Evolutionary conservation across 1,140 invertebrate genomes (phyloP).

Genomic region (Chlorops oryzae): DNA sequence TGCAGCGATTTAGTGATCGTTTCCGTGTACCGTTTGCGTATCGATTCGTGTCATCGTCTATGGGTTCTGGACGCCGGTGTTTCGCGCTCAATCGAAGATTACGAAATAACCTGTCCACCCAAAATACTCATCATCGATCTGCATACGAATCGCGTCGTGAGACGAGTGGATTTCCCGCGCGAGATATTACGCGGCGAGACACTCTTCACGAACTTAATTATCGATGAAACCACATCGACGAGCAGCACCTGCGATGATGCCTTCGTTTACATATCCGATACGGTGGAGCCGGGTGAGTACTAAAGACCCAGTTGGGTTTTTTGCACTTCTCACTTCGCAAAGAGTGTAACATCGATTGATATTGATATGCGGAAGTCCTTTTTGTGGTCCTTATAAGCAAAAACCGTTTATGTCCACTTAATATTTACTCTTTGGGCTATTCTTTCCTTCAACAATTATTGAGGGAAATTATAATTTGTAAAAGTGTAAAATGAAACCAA

Average conservation of each 20-base stretch:
- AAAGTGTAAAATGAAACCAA: no score
- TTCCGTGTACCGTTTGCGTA: conserved; percentile 66
- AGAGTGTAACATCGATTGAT: no score
- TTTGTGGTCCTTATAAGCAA: no score
- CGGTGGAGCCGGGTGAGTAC: conserved; percentile 62
- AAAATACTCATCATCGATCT: conserved; percentile 75
- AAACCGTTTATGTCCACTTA: no score
- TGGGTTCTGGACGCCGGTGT: conserved; percentile 69
- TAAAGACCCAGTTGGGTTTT: neutral
- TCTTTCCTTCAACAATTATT: no score
- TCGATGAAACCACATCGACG: conserved; percentile 63
- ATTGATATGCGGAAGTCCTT: no score
- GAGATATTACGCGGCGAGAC: conserved; percentile 63
- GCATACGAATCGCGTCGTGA: conserved; percentile 60
- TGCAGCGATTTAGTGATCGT: conserved; percentile 66
- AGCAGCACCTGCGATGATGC: conserved; percentile 62
- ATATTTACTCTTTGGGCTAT: no score
- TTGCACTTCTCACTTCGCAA: neutral
- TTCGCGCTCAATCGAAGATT: conserved; percentile 67
- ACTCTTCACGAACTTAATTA: conserved; percentile 68
- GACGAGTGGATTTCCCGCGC: conserved; percentile 54
- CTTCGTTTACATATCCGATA: conserved; percentile 72
- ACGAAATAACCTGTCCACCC: conserved; percentile 66
- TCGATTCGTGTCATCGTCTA: conserved; percentile 68
- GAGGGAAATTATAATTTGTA: no score